Evolutionary conservation across 2,888 invertebrate genomes (phyloP), one percentile per base, ranked within the genome.

Genomic region (Drosophila borborema): DNA sequence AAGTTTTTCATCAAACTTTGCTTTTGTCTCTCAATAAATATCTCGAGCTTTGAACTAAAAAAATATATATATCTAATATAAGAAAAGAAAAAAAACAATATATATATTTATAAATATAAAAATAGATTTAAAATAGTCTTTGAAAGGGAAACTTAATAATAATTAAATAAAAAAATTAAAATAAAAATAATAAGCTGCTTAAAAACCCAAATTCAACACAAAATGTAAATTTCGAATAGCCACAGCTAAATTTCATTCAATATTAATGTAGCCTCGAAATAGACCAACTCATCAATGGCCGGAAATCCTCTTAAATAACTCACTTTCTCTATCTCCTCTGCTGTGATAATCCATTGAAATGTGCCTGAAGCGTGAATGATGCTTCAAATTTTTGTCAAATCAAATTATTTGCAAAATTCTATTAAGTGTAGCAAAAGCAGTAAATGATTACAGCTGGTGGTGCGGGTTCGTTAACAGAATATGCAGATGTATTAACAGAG

Each of bases 361-460:
- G 16, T 5, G 54, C 12, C 34, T 3, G 9, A 2, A 23, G 38
- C 54, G 36, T 23, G n/a, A 28, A 28, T 40, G 49, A 6, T 18
- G 31, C 34, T n/a, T 40, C 28, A 55, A 23, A 40, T 41, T 41
- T 53, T 20, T 14, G 51, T 55, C 10, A 43, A 77, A 75, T 66
- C 60, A 59, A 78, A 66, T 79, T 23, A 63, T 59, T 23, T 9
- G 18, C 14, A 9, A 58, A 74, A 49, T 36, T 53, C 69, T 68
- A 85, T 82, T 46, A 64, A 67, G 64, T 58, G 51, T 3, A 23
- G 41, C 43, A 34, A 62, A 72, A 74, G 67, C 63, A 65, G 62
- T 38, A 56, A 56, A 51, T 67, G 40, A 73, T 73, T 74, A 68
- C 63, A 46, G 45, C n/a, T 49, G 20, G 20, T 20, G 20, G 31